phyloP scores from a whole-genome alignment of 2,113 vertebrate species.

The Danio rerio region DNA sequence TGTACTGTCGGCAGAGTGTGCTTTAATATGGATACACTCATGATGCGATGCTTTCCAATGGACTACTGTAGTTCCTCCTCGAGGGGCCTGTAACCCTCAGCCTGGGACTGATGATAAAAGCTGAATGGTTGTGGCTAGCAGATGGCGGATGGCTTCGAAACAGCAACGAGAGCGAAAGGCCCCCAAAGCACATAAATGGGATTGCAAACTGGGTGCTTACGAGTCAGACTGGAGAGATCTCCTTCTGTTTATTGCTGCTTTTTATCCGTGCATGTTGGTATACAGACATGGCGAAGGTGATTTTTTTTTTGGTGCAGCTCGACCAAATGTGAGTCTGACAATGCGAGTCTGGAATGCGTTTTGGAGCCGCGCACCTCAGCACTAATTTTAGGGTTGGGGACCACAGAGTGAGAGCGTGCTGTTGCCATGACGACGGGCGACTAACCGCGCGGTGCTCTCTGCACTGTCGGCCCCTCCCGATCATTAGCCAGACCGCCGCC shows the following conservation, averaged over 20 bases:
- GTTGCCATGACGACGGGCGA: constrained; percentile 75
- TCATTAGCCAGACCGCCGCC: constrained; percentile 57
- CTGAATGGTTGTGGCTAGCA: constrained; percentile 65
- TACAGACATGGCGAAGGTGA: constrained; percentile 31
- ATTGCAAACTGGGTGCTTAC: constrained; percentile 62
- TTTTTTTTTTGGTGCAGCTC: constrained; percentile 54
- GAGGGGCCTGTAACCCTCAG: constrained; percentile 64
- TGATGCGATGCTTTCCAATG: constrained; percentile 68
- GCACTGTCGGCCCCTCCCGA: constrained; percentile 59
- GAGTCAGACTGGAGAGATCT: constrained; percentile 50
- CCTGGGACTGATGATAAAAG: constrained; percentile 67
- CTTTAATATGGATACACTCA: constrained; percentile 65
- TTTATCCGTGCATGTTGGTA: constrained; percentile 61
- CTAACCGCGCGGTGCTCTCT: constrained; percentile 72
- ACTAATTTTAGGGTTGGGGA: constrained; percentile 82
- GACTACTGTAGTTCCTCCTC: constrained; percentile 63
- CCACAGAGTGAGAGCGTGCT: constrained; percentile 71
- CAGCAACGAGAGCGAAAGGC: constrained; percentile 50
- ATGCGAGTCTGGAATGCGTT: constrained; percentile 60
- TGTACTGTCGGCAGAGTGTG: constrained; percentile 52
- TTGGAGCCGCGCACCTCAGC: constrained; percentile 77
- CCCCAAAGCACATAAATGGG: constrained; percentile 63
- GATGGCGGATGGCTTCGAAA: constrained; percentile 71
- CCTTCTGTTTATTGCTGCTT: constrained; percentile 44
- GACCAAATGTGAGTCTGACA: constrained; percentile 26